These are phyloP conservation scores for Luffia ferchaultella DNA, from an alignment of 2,888 invertebrate genomes.

Conservation along the genomic window DNA sequence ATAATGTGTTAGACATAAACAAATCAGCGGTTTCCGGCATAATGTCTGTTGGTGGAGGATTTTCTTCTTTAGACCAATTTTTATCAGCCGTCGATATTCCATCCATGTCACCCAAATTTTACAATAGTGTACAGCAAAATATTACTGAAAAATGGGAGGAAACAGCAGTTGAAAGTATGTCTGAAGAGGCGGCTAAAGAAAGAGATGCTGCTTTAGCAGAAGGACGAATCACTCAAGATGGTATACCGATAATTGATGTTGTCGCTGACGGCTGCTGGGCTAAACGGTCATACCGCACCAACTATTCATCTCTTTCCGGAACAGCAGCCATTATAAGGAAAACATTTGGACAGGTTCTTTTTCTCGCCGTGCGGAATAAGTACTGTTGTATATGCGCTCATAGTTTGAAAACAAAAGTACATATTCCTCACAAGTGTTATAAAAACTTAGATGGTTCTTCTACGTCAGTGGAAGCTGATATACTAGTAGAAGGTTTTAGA, in stretches of 20 bases:
- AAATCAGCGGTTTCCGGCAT: background rate
- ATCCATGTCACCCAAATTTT: background rate
- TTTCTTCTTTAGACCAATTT: background rate
- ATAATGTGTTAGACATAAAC: background rate
- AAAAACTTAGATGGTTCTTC: conserved; percentile 14
- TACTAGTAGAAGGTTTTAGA: conserved; percentile 13
- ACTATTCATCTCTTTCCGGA: conserved; percentile 11
- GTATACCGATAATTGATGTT: conserved; percentile 3
- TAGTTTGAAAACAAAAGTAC: conserved; percentile 2
- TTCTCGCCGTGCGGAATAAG: conserved; percentile 11
- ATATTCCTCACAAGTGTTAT: conserved; percentile 9
- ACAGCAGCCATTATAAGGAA: conserved; percentile 14
- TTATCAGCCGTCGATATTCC: background rate
- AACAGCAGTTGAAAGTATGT: background rate
- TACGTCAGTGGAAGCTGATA: conserved; percentile 13
- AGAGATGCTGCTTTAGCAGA: conserved; percentile 1
- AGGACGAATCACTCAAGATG: conserved; percentile 2
- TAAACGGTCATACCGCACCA: conserved; percentile 4
- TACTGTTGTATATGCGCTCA: conserved; percentile 10
- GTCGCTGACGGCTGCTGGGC: conserved; percentile 5
- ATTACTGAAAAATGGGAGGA: conserved; percentile 1
- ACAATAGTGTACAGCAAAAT: background rate
- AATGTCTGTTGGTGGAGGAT: background rate
- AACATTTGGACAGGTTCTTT: conserved; percentile 6
- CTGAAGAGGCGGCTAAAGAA: conserved; percentile 1